phyloP scores from a whole-genome alignment of 2,113 vertebrate genomes.

The Scomber japonicus region DNA sequence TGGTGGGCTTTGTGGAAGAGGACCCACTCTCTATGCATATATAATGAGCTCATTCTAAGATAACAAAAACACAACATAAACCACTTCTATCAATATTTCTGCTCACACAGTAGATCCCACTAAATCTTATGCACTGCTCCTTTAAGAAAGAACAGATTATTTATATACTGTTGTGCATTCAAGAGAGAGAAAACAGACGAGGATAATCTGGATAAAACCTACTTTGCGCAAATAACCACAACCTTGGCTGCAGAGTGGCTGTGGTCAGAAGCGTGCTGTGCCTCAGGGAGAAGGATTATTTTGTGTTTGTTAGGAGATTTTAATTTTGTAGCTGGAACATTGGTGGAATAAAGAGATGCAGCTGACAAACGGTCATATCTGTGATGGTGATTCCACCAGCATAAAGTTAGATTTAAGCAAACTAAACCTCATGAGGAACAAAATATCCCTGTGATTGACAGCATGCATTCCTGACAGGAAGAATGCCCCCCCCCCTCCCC shows the following conservation, averaged over 20 bases:
- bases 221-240: background rate
- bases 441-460: conserved; percentile 13
- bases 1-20: no score
- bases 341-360: background rate
- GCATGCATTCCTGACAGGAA: conserved; percentile 2
- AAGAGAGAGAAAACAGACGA: no score
- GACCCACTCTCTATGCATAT: no score
- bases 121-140: no score
- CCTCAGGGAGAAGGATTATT: conserved; percentile 25
- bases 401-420: conserved; percentile 5
- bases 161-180: no score
- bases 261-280: conserved; percentile 13
- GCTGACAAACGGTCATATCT: background rate
- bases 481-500: background rate
- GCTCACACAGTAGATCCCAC: no score
- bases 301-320: conserved; percentile 25
- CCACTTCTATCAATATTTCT: no score
- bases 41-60: no score
- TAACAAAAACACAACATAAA: no score
- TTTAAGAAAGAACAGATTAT: no score
- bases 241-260: conserved; percentile 13
- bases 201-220: background rate
- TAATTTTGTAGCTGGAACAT: no score
- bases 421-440: background rate
- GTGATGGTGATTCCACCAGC: background rate